Evolutionary conservation across 2,888 invertebrate genomes (phyloP).

Genomic region (Sphaeridia pumilis): DNA sequence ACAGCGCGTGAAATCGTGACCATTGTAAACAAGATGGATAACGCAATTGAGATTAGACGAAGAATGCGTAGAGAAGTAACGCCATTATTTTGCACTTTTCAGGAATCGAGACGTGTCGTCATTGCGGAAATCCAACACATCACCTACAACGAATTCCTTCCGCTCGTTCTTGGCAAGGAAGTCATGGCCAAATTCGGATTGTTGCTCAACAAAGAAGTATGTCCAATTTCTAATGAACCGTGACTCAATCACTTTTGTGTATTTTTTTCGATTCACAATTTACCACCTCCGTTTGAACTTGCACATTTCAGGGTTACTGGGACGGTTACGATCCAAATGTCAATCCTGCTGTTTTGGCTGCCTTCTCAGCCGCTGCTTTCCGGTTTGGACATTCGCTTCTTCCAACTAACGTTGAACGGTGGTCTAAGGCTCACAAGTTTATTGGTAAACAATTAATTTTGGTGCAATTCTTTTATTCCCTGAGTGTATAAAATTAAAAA

Average conservation of each 20-base stretch:
- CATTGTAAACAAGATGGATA: too few species aligned
- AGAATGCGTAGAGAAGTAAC: too few species aligned
- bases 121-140: constrained; percentile 80
- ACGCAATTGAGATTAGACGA: too few species aligned
- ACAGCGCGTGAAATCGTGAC: too few species aligned
- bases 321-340: constrained; percentile 70
- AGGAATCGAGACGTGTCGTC: constrained; percentile 68
- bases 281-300: not conserved
- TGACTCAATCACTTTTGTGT: not conserved
- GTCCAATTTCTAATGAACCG: constrained; percentile 13
- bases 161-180: constrained; percentile 76
- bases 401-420: constrained; percentile 80
- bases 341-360: constrained; percentile 77
- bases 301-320: constrained; percentile 55
- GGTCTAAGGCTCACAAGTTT: constrained; percentile 90
- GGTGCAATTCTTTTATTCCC: too few species aligned
- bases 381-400: constrained; percentile 81
- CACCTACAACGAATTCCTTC: constrained; percentile 80
- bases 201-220: constrained; percentile 64
- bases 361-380: constrained; percentile 84
- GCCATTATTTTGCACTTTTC: too few species aligned
- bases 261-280: not conserved
- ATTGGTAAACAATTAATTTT: constrained; percentile 60
- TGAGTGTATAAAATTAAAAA: not conserved
- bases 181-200: constrained; percentile 84